phyloP scores from a whole-genome alignment of 1,140 invertebrate species.

The Leptopilina clavipes region DNA sequence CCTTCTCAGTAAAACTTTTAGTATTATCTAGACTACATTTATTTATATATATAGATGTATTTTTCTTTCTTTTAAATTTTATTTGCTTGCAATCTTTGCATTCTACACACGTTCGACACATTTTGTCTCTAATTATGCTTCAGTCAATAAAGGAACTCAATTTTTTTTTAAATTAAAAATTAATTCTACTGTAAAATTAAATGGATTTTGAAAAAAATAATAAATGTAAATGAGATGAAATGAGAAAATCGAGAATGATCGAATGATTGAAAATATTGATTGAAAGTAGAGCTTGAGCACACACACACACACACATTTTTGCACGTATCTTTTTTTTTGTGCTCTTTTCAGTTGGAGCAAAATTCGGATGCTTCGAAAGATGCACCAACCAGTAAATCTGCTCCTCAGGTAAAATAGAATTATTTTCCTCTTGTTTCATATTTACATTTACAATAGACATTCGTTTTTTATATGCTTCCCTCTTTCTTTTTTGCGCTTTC shows the following conservation, averaged over 20 bases:
- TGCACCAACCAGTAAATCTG: constrained; percentile 69
- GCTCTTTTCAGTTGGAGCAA: constrained; percentile 74
- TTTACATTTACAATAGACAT: constrained; percentile 44
- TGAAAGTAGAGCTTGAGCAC: constrained; percentile 54
- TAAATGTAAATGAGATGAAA: too few species aligned
- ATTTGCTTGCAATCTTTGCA: background rate
- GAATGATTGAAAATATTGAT: constrained; percentile 16
- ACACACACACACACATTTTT: constrained; percentile 68
- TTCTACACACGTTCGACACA: constrained; percentile 9
- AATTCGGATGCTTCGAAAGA: constrained; percentile 71
- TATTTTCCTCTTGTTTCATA: constrained; percentile 48
- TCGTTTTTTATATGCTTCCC: constrained; percentile 15
- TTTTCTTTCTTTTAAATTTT: background rate
- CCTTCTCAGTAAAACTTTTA: constrained; percentile 34
- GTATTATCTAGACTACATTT: constrained; percentile 38
- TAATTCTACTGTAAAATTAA: too few species aligned
- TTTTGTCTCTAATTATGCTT: background rate
- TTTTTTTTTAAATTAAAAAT: background rate
- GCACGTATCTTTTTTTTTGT: constrained; percentile 67
- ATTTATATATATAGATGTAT: background rate
- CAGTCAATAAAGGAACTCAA: background rate
- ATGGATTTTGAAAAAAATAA: too few species aligned
- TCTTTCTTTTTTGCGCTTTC: constrained; percentile 32
- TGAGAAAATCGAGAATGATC: too few species aligned
- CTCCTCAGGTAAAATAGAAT: constrained; percentile 71